Evolutionary conservation across 2,888 invertebrate species (phyloP), one percentile per base, ranked within the genome.

Genomic region (Polyommatus iphigenia): DNA sequence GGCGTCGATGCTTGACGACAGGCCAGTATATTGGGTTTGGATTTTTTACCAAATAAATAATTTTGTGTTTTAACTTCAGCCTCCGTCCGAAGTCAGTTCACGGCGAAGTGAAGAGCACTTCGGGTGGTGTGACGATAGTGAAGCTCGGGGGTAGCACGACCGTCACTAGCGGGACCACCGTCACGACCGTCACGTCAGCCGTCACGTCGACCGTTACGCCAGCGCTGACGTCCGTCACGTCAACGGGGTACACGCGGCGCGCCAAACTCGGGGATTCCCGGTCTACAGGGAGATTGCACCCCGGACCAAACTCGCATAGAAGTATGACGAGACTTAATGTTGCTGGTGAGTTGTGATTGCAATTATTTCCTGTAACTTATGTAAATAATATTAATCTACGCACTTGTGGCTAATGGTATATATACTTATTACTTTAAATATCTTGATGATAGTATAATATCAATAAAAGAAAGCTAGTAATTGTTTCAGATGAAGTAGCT

Each of bases 321-420:
- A 97, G 97, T 87, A 97, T 97, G 96, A 97, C 97, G 0, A 91
- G 97, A 71, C 94, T 97, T 24, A 97, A 97, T 88, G 95, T 96
- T 78, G 96, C 96, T 78, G 96, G 96, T 95, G 71, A 50, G 71
- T 36, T n/a, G 3, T n/a, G 46, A 46, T 46, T 46, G 46, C 3
- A 46, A 13, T 3, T 3, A 10, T 46, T 46, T 41, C 0, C 32
- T 36, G 46, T 46, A 46, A 0, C 46, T 3, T 46, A 10, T 46
- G 13, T 46, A 46, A 10, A 46, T 46, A 46, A 46, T 46, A 46
- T 46, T 3, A 46, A 46, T 41, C 10, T 10, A 41, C 41, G 8
- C 41, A 41, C 10, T 1, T 41, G 8, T 41, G 2, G 1, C 41
- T 41, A 41, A 8, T 41, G 2, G n/a, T n/a, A n/a, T n/a, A n/a